Evolutionary conservation across 30 jellyfish, hydroid and myxozoan species (phyloP), one percentile per base, ranked within the genome.

Genomic region (Sanderia malayensis): DNA sequence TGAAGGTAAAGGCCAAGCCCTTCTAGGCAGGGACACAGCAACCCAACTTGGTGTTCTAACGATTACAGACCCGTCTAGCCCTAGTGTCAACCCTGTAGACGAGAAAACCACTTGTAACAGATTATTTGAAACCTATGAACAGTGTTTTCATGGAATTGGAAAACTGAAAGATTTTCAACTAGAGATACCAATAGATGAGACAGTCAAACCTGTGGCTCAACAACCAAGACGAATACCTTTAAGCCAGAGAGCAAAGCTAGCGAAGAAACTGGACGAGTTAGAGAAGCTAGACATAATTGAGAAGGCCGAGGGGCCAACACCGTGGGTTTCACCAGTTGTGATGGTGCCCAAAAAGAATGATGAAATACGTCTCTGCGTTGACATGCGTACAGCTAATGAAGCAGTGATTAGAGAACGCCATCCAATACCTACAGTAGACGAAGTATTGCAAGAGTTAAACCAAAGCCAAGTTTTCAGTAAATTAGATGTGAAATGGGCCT

Each of bases 401-500:
- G 86, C 85, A 68, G 58, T 80, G 13, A 55, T 46, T 70, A 80
- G 93, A 60, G 93, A 47, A 69, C 57, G 93, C 25, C 75, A 76
- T 60, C 75, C 86, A 41, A 80, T 80, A 27, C 73, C 86, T 31
- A 68, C 86, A 27, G 84, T 68, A 61, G 93, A 67, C 19, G 84
- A 80, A 70, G 72, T 80, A 23, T 31, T 47, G 13, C 79, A 68
- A 24, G 86, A 80, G 85, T 45, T 70, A 65, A 79, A 58, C 47
- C 66, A 75, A 11, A 52, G 74, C 47, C 34, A 79, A 53, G 87
- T 76, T 61, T 53, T 79, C 62, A 41, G 57, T 34, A 61, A 55
- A 78, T 84, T 75, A 21, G 95, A 84, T 34, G 49, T 75, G 20
- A 80, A 79, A 45, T 37, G 58, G 86, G 94, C 93, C 17, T 84